These are phyloP conservation scores for Sinocyclocheilus anshuiensis DNA, from an alignment of 2,113 vertebrate genomes.

Conservation along the genomic window DNA sequence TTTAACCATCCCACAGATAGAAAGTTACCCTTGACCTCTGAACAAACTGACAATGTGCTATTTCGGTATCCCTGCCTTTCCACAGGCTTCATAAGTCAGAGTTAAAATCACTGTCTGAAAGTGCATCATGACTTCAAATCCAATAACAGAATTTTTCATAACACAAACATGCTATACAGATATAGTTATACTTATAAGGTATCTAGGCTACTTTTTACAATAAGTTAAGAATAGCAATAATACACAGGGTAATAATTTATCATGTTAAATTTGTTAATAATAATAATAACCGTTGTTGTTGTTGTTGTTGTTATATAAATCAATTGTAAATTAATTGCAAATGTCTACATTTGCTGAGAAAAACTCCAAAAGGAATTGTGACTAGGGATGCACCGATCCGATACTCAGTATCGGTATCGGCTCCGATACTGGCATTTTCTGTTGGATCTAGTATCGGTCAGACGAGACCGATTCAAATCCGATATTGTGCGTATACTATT, in stretches of 20 bases:
- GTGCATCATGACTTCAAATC: neutral
- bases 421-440: too few species aligned
- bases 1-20: slow-evolving; percentile 17
- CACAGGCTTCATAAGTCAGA: neutral
- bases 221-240: neutral
- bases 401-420: too few species aligned
- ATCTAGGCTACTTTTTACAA: neutral
- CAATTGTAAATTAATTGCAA: too few species aligned
- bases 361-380: neutral
- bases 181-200: neutral
- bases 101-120: neutral
- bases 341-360: neutral
- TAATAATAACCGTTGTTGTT: neutral
- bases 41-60: neutral
- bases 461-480: too few species aligned
- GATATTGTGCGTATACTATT: too few species aligned
- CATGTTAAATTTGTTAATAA: neutral
- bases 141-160: neutral
- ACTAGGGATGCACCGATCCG: too few species aligned
- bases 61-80: neutral
- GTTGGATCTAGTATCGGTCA: too few species aligned
- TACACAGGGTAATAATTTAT: neutral
- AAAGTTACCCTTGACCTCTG: slow-evolving; percentile 18
- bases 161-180: neutral
- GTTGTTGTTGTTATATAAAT: neutral